Base-by-base conservation (phyloP, 2,113 vertebrate genomes). In the Syrrhaptes paradoxus region DNA sequence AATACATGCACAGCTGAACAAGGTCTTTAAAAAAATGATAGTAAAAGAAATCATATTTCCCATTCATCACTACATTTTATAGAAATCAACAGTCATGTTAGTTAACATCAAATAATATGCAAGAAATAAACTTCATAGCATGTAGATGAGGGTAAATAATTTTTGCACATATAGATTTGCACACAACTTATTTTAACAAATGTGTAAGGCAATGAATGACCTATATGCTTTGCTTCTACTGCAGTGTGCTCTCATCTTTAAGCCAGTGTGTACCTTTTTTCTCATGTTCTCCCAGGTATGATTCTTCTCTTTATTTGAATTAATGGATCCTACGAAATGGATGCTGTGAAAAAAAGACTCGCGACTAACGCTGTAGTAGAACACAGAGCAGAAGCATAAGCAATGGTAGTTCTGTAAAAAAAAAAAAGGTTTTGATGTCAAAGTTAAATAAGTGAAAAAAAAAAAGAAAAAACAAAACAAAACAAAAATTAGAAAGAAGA, bases 381-480 rank as follows among this genome's bases (percentile, higher is more conserved):
- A 43, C 6, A 34, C 22, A 72, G 8, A 67, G 21, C 18, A 75
- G 29, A 52, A 87, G 16, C 2, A 7, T 9, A 38, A 75, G 17
- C 4, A 59, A 13, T 5, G 17, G 1, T 24, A 51, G 49, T 78
- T 75, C 8, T 7, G 85, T 57, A n/a, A 32, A 61, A 57, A n/a
- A n/a, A n/a, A 36, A 62, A 22, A 31, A 41, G 0, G 4, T 4
- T 17, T 73, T 82, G 4, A 51, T 48, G 9, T n/a, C 29, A 76
- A 94, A 83, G 31, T n/a, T 9, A 75, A 78, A 58, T n/a, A 65
- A 46, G 38, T 29, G 0, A 28, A 36, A 14, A 24, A 36, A 38
- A 25, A 48, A 19, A 20, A n/a, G 1, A 2, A n/a, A 43, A 72
- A 36, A 1, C 2, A 26, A 31, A 18, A 4, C 2, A 45, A 15